A percentile compares a stretch with the other conserved stretches of the same genome.
phyloP scores from a whole-genome alignment of 1,140 invertebrate species.

The Drosophila insularis region DNA sequence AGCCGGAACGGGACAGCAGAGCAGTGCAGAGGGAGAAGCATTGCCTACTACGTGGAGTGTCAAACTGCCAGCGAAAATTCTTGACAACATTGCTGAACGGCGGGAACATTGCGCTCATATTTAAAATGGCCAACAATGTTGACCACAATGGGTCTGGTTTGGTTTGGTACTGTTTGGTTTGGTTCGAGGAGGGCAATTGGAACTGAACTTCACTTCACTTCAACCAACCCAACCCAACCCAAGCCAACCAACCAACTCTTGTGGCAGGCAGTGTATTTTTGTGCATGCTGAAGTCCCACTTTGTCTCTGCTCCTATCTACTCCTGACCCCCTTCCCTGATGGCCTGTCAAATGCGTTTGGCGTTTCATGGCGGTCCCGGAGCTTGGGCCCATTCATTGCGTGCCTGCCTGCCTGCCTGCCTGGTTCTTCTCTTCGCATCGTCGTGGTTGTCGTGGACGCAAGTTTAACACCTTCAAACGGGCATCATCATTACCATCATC shows the following conservation, averaged over 20 bases:
- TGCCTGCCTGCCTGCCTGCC: constrained; percentile 49
- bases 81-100: constrained; percentile 50
- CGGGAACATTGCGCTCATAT: constrained; percentile 56
- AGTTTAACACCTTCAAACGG: constrained; percentile 66
- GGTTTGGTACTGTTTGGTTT: neutral
- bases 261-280: constrained; percentile 27
- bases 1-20: neutral
- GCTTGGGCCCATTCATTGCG: constrained; percentile 31
- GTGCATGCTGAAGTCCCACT: constrained; percentile 14
- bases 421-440: constrained; percentile 21
- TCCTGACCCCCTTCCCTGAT: neutral
- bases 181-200: constrained; percentile 34
- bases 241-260: constrained; percentile 7
- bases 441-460: constrained; percentile 38
- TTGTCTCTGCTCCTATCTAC: neutral
- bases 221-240: no score
- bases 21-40: neutral
- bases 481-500: constrained; percentile 71
- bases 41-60: constrained; percentile 46
- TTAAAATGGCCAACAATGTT: constrained; percentile 61
- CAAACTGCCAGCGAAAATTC: constrained; percentile 56
- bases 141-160: constrained; percentile 44
- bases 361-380: constrained; percentile 60
- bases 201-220: constrained; percentile 11
- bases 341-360: constrained; percentile 41